Base-by-base conservation (phyloP, 2,797 vertebrate genomes). In the Eospalax fontanierii region DNA sequence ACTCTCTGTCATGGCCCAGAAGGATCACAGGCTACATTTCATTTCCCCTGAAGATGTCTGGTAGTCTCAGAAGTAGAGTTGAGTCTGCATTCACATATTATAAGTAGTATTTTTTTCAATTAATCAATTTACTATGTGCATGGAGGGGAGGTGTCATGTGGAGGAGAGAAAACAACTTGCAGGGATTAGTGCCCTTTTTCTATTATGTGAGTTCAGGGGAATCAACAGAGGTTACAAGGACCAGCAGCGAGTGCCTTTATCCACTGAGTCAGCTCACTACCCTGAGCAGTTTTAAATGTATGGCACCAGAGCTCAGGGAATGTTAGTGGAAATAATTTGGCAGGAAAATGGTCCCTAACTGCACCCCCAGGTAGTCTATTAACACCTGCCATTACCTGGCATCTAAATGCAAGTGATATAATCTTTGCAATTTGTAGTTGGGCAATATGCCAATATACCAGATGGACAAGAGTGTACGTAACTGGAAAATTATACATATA, bases 371-470 rank as follows among this genome's bases (percentile, higher is more conserved):
- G 95, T 95, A 97, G 78, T 95, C 97, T 94, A 35, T 98, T 97
- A 97, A 98, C 97, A 98, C 93, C 95, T 89, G 96, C 97, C 96
- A 96, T 97, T 97, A 97, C 92, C 97, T 98, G 98, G 97, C 97
- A 97, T 84, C 95, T 96, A 65, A 95, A 91, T 61, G 89, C 76
- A 90, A 91, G 91, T 96, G 81, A 97, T 97, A 96, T 96, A 97
- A 95, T 96, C 93, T 96, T 87, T 96, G 74, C 95, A 97, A 97
- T 98, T 97, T 97, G 94, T 81, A 30, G 91, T 82, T 76, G 78
- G 98, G 97, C 96, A 96, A 92, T 94, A 96, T 96, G 94, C 97
- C 97, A 97, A 96, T 22, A 12, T 75, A 92, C 84, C 98, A 98
- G 97, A 98, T 97, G 98, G 96, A 93, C 94, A 92, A 95, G 96